Base-by-base conservation (phyloP, 2,888 invertebrate genomes). In the Lepetodrilus schrolli region DNA sequence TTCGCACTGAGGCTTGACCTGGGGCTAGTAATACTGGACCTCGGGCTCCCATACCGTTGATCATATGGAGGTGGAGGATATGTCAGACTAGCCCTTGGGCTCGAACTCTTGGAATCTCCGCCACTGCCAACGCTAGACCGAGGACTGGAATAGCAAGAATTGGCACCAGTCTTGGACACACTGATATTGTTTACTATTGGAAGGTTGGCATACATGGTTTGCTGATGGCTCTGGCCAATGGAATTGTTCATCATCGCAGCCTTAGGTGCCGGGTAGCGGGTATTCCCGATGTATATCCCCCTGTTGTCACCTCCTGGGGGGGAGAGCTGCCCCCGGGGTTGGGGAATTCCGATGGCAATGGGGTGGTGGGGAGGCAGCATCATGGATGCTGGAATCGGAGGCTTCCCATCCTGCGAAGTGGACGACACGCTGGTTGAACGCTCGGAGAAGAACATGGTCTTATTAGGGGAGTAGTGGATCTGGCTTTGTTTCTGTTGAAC, bases 1-100 rank as follows among this genome's bases (percentile, higher is more conserved):
- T 90, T 89, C 47, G 90, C 86, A 82, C 91, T 92, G 72, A 91
- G 77, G 78, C 87, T 88, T n/a, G 89, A 88, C n/a, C 84, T 77
- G 43, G 86, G 84, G 74, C 85, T 87, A 4, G 85, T 83, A 43
- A 84, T 76, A 74, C 84, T 86, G 58, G 85, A 85, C 38, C 86
- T 79, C n/a, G 84, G 83, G 69, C 82, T 83, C 3, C 82, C 79
- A 21, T 76, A 78, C 38, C 83, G 78, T 17, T 81, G 78, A 76
- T 86, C 85, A 77, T 86, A 86, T 8, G 83, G 83, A 48, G 82
- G 82, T 3, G 81, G 83, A 4, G 84, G 82, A 51, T 84, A 83
- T 26, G 83, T 80, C 8, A 86, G 69, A 76, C 86, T 87, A 8
- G 86, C 81, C 23, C 87, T 80, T 37, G 86, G 87, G 78, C 87